Conservation (phyloP, 2,113 vertebrate genomes). For the Pluvianellus socialis region DNA sequence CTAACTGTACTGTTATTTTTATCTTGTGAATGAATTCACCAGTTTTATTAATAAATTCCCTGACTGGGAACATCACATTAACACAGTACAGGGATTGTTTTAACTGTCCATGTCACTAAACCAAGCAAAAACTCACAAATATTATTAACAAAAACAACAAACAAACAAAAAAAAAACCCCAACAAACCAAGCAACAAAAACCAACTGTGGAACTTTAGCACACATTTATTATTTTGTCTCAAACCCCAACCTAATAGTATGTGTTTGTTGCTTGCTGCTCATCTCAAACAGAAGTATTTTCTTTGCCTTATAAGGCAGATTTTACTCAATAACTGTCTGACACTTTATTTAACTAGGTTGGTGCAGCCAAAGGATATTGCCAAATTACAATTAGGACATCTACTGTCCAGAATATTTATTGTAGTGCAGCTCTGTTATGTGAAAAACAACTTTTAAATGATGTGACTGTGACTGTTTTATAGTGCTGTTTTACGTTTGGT, state of each 20-base stretch:
- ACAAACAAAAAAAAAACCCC: background rate
- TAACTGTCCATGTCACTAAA: background rate
- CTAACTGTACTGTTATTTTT: background rate
- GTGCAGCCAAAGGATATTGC: background rate
- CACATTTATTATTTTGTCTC: background rate
- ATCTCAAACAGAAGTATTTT: background rate
- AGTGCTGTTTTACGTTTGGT: background rate
- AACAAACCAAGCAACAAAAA: no score
- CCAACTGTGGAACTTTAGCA: background rate
- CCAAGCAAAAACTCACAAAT: background rate
- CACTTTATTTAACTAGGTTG: background rate
- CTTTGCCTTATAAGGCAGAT: background rate
- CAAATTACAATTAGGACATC: conserved; percentile 12
- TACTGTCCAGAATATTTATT: conserved; percentile 46
- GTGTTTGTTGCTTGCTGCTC: background rate
- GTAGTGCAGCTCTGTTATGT: background rate
- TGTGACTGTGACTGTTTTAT: conserved; percentile 27
- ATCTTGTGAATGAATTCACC: background rate
- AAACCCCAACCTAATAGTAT: background rate
- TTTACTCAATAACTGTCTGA: background rate
- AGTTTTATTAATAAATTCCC: background rate
- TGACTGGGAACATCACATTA: background rate
- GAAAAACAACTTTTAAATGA: conserved; percentile 44
- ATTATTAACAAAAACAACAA: background rate
- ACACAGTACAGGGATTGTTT: background rate